These are phyloP conservation scores for Ploceus nigricollis DNA, from an alignment of 2,113 vertebrate species.

Conservation along the genomic window DNA sequence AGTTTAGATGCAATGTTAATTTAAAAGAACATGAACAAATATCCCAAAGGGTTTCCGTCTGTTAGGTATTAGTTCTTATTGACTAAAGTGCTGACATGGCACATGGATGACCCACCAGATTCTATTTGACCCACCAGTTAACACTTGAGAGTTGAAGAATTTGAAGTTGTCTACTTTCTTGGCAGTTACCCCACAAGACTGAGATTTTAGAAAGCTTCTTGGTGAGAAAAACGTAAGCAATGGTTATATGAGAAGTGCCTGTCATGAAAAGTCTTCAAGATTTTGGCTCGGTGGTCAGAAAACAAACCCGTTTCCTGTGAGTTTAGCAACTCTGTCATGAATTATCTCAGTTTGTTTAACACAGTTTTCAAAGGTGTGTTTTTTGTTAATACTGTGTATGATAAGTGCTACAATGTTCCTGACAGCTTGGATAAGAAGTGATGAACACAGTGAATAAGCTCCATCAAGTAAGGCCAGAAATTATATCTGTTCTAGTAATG, in stretches of 20 bases:
- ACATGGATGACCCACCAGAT: background rate
- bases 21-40: background rate
- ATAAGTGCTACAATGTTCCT: conserved; percentile 59
- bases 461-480: conserved; percentile 46
- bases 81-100: background rate
- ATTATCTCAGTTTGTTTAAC: conserved; percentile 67
- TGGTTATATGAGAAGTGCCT: conserved; percentile 22
- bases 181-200: background rate
- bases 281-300: conserved; percentile 50
- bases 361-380: conserved; percentile 58
- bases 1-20: background rate
- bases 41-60: background rate
- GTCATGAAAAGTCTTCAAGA: conserved; percentile 48
- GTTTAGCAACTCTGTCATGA: conserved; percentile 59
- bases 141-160: background rate
- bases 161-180: conserved; percentile 39
- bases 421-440: conserved; percentile 63
- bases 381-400: conserved; percentile 51
- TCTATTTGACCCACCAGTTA: background rate
- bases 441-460: conserved; percentile 61
- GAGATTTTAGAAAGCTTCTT: conserved; percentile 32
- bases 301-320: conserved; percentile 48
- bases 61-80: background rate
- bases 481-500: conserved; percentile 40
- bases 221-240: conserved; percentile 26